phyloP scores from a whole-genome alignment of 2,888 invertebrate species.

The Agrotis segetum region DNA sequence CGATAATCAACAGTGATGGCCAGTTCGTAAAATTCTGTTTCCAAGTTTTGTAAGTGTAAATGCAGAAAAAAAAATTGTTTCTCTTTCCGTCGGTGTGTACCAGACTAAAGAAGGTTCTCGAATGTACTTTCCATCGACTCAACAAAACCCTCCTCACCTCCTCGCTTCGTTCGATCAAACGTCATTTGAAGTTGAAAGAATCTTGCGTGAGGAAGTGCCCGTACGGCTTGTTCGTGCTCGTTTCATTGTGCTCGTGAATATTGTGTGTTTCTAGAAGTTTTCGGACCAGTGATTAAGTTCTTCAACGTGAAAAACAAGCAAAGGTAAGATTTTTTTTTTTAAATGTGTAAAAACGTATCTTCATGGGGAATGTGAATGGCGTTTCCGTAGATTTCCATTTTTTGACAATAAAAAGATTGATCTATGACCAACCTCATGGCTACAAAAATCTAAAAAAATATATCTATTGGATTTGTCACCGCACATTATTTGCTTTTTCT shows the following conservation, averaged over 20 bases:
- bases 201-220: conserved; percentile 44
- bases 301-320: conserved; percentile 17
- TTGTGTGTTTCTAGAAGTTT: conserved; percentile 70
- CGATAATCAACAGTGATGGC: neutral
- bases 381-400: conserved; percentile 40
- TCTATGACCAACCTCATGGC: neutral
- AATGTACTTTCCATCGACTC: conserved; percentile 60
- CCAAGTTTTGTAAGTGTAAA: too few relatives aligned
- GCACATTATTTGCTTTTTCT: neutral
- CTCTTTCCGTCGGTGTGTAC: conserved; percentile 17
- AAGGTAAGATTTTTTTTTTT: too few relatives aligned
- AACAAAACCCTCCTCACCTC: conserved; percentile 34
- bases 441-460: too few relatives aligned
- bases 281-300: conserved; percentile 31
- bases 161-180: conserved; percentile 54
- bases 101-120: conserved; percentile 71
- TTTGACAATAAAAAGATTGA: conserved; percentile 12
- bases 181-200: conserved; percentile 63
- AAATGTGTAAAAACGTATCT: neutral
- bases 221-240: conserved; percentile 54
- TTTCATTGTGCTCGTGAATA: conserved; percentile 61
- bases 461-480: neutral
- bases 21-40: neutral
- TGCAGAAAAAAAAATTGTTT: neutral
- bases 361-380: conserved; percentile 13